Conservation (phyloP, 2,797 vertebrate genomes). For the Hemitrygon akajei region DNA sequence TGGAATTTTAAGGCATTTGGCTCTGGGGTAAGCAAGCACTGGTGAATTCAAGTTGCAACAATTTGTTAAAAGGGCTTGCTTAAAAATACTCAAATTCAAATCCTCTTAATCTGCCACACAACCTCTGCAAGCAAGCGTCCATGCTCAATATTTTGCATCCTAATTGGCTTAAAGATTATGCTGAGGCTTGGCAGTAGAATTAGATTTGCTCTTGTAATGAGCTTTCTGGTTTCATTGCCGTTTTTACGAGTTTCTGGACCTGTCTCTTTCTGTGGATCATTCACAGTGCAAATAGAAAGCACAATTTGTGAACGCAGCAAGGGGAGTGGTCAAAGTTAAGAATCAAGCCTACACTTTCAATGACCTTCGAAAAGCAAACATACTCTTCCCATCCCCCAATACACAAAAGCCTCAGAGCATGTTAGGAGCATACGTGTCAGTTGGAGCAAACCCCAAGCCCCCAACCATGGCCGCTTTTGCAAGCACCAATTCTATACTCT, state of each 20-base stretch:
- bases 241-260: conserved; percentile 2
- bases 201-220: neutral
- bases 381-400: neutral
- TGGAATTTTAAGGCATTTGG: neutral
- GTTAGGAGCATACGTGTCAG: neutral
- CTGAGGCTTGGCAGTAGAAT: neutral
- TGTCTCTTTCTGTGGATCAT: neutral
- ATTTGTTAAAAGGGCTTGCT: neutral
- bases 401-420: neutral
- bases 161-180: neutral
- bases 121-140: neutral
- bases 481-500: neutral
- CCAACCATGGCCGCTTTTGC: neutral
- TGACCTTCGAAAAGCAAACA: neutral
- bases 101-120: neutral
- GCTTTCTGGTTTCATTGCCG: neutral
- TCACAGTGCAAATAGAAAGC: neutral
- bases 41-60: neutral
- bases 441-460: neutral
- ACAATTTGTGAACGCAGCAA: neutral
- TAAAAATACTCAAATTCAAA: neutral
- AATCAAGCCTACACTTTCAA: neutral
- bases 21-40: neutral
- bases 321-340: neutral
- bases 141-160: neutral